Evolutionary conservation across 2,797 vertebrate genomes (phyloP), one percentile per base, ranked within the genome.

Genomic region (Malacoctenus gilli): DNA sequence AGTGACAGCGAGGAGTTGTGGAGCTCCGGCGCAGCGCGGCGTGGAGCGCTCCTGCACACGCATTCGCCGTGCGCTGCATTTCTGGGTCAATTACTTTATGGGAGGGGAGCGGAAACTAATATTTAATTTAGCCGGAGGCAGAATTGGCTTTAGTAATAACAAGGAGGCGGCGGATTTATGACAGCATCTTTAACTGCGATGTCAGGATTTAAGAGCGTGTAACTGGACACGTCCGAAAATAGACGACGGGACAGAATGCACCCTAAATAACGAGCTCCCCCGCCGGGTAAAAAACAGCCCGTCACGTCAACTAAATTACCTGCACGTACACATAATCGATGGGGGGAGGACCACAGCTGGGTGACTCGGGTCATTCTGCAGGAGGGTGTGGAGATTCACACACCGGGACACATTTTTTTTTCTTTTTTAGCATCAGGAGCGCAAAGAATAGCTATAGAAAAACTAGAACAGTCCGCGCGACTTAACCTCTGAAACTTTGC

Each of bases 161-260:
- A 30, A 9, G 14, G 47, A 32, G 3, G 14, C 25, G 32, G 39
- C 12, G 20, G 13, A 58, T 56, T 59, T 44, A 41, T 68, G 62
- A 46, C 70, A 8, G 43, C 18, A 39, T 77, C 39, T 64, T 53
- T 5, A 64, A 59, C 19, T 36, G 44, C 59, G 25, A 32, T 41
- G 63, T 68, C 37, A 56, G 31, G 30, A 54, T 10, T 39, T 15
- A 9, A 4, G 34, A 19, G 66, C 58, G 32, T 62, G 59, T 50
- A 77, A 77, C 74, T 23, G 79, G 80, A 86, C 74, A 48, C 72
- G 75, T 85, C 80, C 68, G 41, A 62, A 72, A 85, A 85, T 80
- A 87, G 77, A 73, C 56, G 1, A 28, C 54, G 65, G 44, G 53
- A 14, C 55, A 61, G 65, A 54, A 25, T 28, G 55, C 57, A 44